phyloP scores from a whole-genome alignment of 2,113 vertebrate genomes.

The Nesoenas mayeri region DNA sequence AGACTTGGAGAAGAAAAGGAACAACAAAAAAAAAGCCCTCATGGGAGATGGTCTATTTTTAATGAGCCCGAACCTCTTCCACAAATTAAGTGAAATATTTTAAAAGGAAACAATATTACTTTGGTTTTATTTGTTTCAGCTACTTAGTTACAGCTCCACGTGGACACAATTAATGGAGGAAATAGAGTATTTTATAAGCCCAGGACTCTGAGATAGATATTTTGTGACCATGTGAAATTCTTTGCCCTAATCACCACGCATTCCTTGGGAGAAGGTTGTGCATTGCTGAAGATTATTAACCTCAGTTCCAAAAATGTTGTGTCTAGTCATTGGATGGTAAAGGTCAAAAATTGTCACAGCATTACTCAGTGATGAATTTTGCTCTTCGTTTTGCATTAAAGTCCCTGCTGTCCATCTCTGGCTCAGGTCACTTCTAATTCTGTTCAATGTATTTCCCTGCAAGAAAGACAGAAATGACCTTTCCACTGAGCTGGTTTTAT shows the following conservation, averaged over 20 bases:
- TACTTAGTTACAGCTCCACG: constrained; percentile 82
- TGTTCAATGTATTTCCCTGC: not conserved
- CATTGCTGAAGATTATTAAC: constrained; percentile 58
- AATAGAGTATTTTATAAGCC: constrained; percentile 83
- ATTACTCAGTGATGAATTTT: constrained; percentile 19
- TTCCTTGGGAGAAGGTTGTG: constrained; percentile 64
- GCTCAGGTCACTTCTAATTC: not conserved
- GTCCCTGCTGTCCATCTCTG: not conserved
- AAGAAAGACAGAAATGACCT: not conserved
- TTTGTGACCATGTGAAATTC: constrained; percentile 78
- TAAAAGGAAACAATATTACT: constrained; percentile 83
- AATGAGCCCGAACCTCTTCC: constrained; percentile 78
- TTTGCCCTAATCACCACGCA: constrained; percentile 77
- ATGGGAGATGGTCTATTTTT: constrained; percentile 59
- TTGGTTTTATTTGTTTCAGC: constrained; percentile 83
- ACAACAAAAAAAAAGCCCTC: constrained; percentile 18
- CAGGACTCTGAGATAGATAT: constrained; percentile 70
- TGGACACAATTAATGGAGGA: constrained; percentile 83
- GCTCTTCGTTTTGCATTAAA: not conserved
- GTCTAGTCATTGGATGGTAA: constrained; percentile 64
- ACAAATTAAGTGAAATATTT: constrained; percentile 81
- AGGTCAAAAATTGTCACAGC: not conserved
- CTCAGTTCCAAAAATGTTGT: constrained; percentile 48
- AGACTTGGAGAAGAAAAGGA: not conserved
- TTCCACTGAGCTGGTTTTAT: not conserved